phyloP scores from a whole-genome alignment of 2,888 invertebrate species.

The Laspeyria flexula region DNA sequence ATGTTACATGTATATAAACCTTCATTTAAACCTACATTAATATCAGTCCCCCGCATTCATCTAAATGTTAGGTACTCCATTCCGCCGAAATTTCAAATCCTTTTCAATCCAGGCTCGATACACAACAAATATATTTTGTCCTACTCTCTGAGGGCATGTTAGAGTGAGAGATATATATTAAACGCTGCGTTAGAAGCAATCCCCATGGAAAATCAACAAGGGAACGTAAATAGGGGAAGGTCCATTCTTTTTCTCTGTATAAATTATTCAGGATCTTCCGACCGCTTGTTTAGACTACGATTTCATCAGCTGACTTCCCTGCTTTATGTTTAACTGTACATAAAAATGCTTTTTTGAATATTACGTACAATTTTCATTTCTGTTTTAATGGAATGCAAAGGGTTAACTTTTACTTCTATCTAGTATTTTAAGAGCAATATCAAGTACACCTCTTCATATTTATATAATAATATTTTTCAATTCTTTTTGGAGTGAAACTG shows the following conservation, averaged over 20 bases:
- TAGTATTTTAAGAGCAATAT: no score
- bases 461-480: no score
- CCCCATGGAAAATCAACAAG: slow-evolving; percentile 72
- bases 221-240: slow-evolving; percentile 63
- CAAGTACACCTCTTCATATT: no score
- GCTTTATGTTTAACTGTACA: slow-evolving; percentile 50
- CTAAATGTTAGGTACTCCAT: slow-evolving; percentile 34
- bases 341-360: slow-evolving; percentile 30
- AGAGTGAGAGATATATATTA: slow-evolving; percentile 49
- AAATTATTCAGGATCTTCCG: slow-evolving; percentile 70
- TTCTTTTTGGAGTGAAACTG: no score
- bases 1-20: slow-evolving; percentile 31
- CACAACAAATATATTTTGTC: slow-evolving; percentile 49
- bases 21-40: no score
- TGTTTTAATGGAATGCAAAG: no score
- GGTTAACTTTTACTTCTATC: no score
- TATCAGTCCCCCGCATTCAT: slow-evolving; percentile 36
- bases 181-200: slow-evolving; percentile 54
- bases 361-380: no score
- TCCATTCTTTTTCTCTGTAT: slow-evolving; percentile 65
- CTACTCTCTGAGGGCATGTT: slow-evolving; percentile 33
- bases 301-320: slow-evolving; percentile 66
- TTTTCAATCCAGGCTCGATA: slow-evolving; percentile 60
- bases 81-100: slow-evolving; percentile 54
- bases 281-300: slow-evolving; percentile 66